Evolutionary conservation across 1,140 invertebrate genomes (phyloP).

Genomic region (Amphibalanus amphitrite): DNA sequence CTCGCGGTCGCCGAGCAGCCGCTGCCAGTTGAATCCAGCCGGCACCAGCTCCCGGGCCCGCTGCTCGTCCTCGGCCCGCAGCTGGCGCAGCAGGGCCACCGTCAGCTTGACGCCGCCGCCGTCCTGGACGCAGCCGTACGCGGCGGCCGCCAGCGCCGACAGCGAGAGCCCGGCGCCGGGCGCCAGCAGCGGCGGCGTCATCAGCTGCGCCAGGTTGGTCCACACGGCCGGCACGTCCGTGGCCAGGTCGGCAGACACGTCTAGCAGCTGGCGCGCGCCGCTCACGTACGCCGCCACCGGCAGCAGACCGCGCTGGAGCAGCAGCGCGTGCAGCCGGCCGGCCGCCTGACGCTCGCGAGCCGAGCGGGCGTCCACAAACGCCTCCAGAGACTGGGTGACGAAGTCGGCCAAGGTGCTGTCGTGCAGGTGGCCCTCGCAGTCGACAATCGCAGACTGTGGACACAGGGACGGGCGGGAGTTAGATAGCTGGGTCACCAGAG

Average conservation of each 20-base stretch:
- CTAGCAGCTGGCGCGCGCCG: not conserved
- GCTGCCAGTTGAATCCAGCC: not conserved
- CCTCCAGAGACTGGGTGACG: not conserved
- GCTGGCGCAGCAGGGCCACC: not conserved
- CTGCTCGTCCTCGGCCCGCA: not conserved
- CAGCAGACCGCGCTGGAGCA: not conserved
- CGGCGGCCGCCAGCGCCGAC: not conserved
- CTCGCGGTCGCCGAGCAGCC: not conserved
- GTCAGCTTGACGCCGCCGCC: not conserved
- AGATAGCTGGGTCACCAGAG: no score
- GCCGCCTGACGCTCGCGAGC: not conserved
- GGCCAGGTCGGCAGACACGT: not conserved
- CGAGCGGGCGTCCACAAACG: not conserved
- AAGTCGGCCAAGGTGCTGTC: not conserved
- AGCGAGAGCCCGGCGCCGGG: not conserved
- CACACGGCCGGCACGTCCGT: not conserved
- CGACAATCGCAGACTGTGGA: not conserved
- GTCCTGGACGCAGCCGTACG: not conserved
- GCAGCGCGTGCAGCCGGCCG: not conserved
- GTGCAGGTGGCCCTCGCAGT: not conserved
- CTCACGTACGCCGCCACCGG: not conserved
- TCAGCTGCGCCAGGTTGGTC: not conserved
- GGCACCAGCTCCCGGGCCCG: not conserved
- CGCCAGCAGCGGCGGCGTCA: conserved; percentile 2
- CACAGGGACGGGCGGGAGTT: no score